Evolutionary conservation across 2,888 invertebrate genomes (phyloP).

Genomic region (Micropterix aruncella): DNA sequence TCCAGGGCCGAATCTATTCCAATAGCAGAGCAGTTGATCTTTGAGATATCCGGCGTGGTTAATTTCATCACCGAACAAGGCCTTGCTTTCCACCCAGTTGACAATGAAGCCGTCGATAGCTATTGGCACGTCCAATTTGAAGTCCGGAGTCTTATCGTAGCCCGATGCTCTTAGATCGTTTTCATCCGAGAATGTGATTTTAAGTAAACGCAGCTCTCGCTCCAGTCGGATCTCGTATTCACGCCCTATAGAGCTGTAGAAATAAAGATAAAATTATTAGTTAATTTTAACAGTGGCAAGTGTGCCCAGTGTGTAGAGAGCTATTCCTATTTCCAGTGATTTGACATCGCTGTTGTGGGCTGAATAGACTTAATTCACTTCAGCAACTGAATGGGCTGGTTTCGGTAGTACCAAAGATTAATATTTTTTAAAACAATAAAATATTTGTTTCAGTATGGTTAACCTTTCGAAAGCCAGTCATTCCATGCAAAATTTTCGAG

Average conservation of each 20-base stretch:
- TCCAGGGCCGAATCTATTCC: slow-evolving; percentile 90
- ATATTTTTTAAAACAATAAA: no score
- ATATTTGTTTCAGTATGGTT: no score
- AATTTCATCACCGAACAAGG: slow-evolving; percentile 78
- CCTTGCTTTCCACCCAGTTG: slow-evolving; percentile 96
- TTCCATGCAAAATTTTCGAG: no score
- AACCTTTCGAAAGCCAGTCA: no score
- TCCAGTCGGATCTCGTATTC: slow-evolving; percentile 73
- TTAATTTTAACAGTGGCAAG: no score
- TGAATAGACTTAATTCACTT: no score
- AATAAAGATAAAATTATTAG: slow-evolving; percentile 2
- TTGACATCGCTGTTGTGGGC: no score
- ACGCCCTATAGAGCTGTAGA: slow-evolving; percentile 58
- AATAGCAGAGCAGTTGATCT: slow-evolving; percentile 79
- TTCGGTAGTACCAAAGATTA: no score
- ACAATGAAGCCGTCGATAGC: slow-evolving; percentile 73
- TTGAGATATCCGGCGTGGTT: slow-evolving; percentile 69
- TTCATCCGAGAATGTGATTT: slow-evolving; percentile 51
- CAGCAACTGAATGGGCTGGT: no score
- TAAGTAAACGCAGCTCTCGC: slow-evolving; percentile 37
- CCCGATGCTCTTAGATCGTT: slow-evolving; percentile 65
- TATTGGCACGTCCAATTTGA: slow-evolving; percentile 80
- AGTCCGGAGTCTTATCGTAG: slow-evolving; percentile 91
- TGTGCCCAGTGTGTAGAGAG: no score
- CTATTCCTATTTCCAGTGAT: no score